These are phyloP conservation scores for Xylocampa areola DNA, from an alignment of 2,888 invertebrate genomes.

Conservation along the genomic window DNA sequence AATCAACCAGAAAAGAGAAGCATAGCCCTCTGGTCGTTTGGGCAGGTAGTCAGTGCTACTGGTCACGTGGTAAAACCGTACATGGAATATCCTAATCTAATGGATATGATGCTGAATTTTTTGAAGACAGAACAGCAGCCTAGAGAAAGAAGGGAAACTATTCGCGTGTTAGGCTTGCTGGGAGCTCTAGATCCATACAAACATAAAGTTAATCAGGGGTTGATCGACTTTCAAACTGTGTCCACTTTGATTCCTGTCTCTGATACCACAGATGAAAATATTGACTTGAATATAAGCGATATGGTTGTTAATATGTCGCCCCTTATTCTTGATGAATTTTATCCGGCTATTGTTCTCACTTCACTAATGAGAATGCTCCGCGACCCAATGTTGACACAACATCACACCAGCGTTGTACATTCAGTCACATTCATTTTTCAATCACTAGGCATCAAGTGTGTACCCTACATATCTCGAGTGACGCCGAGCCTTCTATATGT, in stretches of 20 bases:
- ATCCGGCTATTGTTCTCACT: slow-evolving; percentile 98
- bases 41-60: slow-evolving; percentile 98
- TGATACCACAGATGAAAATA: slow-evolving; percentile 91
- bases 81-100: slow-evolving; percentile 96
- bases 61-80: slow-evolving; percentile 99
- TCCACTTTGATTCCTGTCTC: slow-evolving; percentile 94
- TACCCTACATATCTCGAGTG: slow-evolving; percentile 97
- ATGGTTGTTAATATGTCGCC: slow-evolving; percentile 98
- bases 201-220: slow-evolving; percentile 98
- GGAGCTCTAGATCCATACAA: slow-evolving; percentile 99
- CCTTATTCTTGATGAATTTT: slow-evolving; percentile 97
- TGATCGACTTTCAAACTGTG: slow-evolving; percentile 96
- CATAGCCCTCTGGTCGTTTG: slow-evolving; percentile 98
- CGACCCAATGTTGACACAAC: slow-evolving; percentile 96
- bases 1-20: slow-evolving; percentile 98
- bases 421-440: slow-evolving; percentile 99
- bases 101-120: slow-evolving; percentile 97
- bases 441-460: slow-evolving; percentile 97
- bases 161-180: slow-evolving; percentile 97
- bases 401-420: slow-evolving; percentile 98
- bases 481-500: slow-evolving; percentile 96
- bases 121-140: slow-evolving; percentile 98
- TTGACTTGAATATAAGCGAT: slow-evolving; percentile 94
- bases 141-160: slow-evolving; percentile 96
- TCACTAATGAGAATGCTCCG: slow-evolving; percentile 98